Evolutionary conservation across 2,888 invertebrate species (phyloP).

Genomic region (Leptogaster cylindrica): DNA sequence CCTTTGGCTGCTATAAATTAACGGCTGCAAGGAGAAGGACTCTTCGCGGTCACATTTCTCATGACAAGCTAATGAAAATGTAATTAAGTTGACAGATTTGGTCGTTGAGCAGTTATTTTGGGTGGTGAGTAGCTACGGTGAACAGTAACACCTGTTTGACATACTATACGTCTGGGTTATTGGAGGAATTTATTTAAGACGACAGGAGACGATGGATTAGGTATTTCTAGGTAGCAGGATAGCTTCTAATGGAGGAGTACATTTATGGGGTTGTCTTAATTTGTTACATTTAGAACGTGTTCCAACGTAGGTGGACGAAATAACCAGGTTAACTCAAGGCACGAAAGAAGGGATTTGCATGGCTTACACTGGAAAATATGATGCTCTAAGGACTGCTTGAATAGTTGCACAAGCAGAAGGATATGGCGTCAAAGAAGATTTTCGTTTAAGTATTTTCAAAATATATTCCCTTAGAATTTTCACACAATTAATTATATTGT

Average conservation of each 20-base stretch:
- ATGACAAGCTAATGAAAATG: conserved; percentile 12
- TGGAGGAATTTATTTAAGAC: conserved; percentile 21
- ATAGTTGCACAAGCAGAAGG: no score
- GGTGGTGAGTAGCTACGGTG: conserved; percentile 12
- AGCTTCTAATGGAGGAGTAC: conserved; percentile 11
- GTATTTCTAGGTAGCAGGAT: conserved; percentile 11
- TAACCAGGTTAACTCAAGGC: no score
- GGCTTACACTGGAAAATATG: no score
- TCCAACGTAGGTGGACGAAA: no score
- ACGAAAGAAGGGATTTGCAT: no score
- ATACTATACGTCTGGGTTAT: conserved; percentile 9
- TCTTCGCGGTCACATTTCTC: conserved; percentile 12
- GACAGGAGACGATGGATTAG: conserved; percentile 28
- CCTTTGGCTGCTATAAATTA: conserved; percentile 3
- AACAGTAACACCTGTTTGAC: conserved; percentile 20
- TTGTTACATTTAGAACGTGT: not conserved
- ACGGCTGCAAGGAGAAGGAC: not conserved
- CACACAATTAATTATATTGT: no score
- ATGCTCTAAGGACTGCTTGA: no score
- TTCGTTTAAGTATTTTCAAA: no score
- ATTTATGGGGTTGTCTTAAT: conserved; percentile 1
- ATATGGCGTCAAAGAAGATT: no score
- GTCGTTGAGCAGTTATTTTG: conserved; percentile 19
- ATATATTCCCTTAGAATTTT: no score
- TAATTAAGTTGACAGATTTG: conserved; percentile 20